A percentile compares a stretch with the other conserved stretches of the same genome.
phyloP scores from a whole-genome alignment of 1,140 invertebrate genomes.

The Drosophila bocki region DNA sequence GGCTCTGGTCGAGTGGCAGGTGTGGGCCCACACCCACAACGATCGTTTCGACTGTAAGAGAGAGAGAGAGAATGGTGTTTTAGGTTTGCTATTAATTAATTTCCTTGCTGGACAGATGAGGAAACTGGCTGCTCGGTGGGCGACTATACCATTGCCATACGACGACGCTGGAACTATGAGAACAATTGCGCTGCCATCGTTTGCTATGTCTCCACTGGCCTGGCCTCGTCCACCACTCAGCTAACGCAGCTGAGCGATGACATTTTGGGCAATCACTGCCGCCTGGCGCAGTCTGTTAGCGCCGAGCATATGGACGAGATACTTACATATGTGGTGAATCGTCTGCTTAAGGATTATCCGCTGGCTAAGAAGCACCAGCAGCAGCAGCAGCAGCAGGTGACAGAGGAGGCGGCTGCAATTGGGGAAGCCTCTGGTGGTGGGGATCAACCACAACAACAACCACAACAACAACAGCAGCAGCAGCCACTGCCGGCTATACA shows the following conservation, averaged over 20 bases:
- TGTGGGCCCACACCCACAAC: conserved; percentile 94
- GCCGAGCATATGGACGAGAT: conserved; percentile 88
- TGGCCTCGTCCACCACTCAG: conserved; percentile 89
- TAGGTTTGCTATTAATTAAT: too few relatives aligned
- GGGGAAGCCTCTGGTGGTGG: conserved; percentile 23
- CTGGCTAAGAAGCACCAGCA: conserved; percentile 55
- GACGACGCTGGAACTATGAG: conserved; percentile 94
- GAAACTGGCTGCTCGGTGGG: conserved; percentile 93
- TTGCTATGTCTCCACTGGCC: conserved; percentile 91
- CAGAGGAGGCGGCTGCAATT: not conserved
- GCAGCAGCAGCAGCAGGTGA: conserved; percentile 14
- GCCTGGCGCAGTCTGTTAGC: conserved; percentile 86
- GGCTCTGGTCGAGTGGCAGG: conserved; percentile 96
- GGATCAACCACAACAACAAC: conserved; percentile 37
- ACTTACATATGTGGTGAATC: conserved; percentile 90
- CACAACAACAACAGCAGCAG: too few relatives aligned
- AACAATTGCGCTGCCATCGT: conserved; percentile 94
- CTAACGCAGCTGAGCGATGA: conserved; percentile 87
- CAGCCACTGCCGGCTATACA: conserved; percentile 87
- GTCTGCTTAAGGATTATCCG: conserved; percentile 89
- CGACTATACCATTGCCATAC: conserved; percentile 92
- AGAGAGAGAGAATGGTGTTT: too few relatives aligned
- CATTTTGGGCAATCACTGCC: conserved; percentile 86
- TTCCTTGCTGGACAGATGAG: conserved; percentile 88
- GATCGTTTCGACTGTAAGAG: conserved; percentile 93